Percentiles rank a stretch among this genome's conserved stretches.
Conservation (phyloP, 2,888 invertebrate genomes). For the Cheilosia scutellata region DNA sequence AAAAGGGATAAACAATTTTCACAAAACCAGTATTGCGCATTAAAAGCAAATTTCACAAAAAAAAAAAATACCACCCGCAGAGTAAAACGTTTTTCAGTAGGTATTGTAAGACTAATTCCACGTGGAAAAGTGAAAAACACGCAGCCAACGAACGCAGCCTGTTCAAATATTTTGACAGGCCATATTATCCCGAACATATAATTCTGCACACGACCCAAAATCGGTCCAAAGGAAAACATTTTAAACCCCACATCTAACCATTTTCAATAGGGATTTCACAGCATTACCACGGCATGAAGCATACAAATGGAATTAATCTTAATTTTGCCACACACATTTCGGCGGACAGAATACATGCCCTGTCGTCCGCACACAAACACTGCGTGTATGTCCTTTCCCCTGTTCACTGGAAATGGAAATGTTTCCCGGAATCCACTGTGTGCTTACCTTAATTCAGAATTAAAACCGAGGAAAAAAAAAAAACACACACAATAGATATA, state of each 20-base stretch:
- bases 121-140: neutral
- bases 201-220: constrained; percentile 40
- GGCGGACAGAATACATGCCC: constrained; percentile 5
- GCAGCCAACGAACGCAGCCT: constrained; percentile 11
- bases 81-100: constrained; percentile 3
- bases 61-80: neutral
- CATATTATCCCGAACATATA: constrained; percentile 42
- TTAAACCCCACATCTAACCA: constrained; percentile 7
- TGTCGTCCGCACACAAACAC: neutral
- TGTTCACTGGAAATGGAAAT: neutral
- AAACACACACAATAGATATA: neutral
- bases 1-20: constrained; percentile 22
- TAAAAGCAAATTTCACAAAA: neutral
- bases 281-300: constrained; percentile 19
- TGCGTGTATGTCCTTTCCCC: too few relatives aligned
- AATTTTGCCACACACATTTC: constrained; percentile 28
- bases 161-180: constrained; percentile 51
- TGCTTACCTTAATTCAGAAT: constrained; percentile 5
- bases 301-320: constrained; percentile 45
- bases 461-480: neutral
- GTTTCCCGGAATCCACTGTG: neutral
- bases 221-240: constrained; percentile 21
- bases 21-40: neutral
- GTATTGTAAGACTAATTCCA: constrained; percentile 11
- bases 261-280: constrained; percentile 22